A percentile compares a stretch with the other conserved stretches of the same genome.
phyloP scores from a whole-genome alignment of 2,888 invertebrate genomes.

The Pharmacophagus antenor region DNA sequence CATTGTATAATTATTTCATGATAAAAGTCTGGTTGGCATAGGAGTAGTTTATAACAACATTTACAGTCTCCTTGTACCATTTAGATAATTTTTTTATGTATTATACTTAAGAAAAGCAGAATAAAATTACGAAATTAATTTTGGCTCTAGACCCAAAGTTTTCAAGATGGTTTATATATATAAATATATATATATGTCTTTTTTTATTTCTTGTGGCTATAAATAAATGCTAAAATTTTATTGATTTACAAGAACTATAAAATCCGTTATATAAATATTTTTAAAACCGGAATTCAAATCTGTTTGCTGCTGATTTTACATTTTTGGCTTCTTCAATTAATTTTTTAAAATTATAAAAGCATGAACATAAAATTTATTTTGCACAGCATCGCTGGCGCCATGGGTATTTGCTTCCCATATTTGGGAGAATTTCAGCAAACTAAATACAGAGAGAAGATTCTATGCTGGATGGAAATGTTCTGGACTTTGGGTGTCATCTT shows the following conservation, averaged over 20 bases:
- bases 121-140: not conserved
- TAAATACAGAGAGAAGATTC: constrained; percentile 88
- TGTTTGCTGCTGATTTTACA: too few species aligned
- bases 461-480: constrained; percentile 93
- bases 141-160: not conserved
- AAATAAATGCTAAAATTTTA: not conserved
- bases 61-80: constrained; percentile 17
- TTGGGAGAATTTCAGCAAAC: constrained; percentile 91
- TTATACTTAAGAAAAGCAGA: too few species aligned
- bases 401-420: constrained; percentile 91
- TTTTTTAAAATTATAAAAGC: too few species aligned
- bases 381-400: constrained; percentile 88
- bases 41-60: not conserved
- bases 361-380: not conserved
- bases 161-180: not conserved
- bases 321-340: too few species aligned
- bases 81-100: constrained; percentile 16
- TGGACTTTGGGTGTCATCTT: constrained; percentile 90
- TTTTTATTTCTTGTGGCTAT: not conserved
- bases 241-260: not conserved
- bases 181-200: too few species aligned
- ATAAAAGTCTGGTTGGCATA: constrained; percentile 5
- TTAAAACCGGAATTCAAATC: too few species aligned
- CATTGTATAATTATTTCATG: constrained; percentile 14
- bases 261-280: not conserved